Conservation (phyloP, 1,140 invertebrate species). For the Drosophila punjabiensis region DNA sequence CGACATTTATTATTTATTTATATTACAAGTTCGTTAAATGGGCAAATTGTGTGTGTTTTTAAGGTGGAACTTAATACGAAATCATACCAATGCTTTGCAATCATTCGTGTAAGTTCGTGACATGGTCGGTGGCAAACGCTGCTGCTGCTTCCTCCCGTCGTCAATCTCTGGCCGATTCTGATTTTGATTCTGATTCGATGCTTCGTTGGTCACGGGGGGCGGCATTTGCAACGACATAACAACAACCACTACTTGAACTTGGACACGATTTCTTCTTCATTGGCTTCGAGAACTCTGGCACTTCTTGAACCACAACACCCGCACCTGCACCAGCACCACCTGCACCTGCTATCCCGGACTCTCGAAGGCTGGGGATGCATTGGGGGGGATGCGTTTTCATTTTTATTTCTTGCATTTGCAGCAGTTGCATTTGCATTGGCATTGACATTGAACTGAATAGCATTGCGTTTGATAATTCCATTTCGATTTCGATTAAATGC, state of each 20-base stretch:
- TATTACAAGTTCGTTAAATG: slow-evolving; percentile 51
- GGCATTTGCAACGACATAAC: slow-evolving; percentile 18
- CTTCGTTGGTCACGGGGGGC: slow-evolving; percentile 35
- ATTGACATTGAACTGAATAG: slow-evolving; percentile 42
- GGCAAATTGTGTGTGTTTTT: slow-evolving; percentile 51
- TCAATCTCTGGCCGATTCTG: slow-evolving; percentile 36
- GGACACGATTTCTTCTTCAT: slow-evolving; percentile 40
- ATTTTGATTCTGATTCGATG: slow-evolving; percentile 38
- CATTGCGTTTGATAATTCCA: slow-evolving; percentile 36
- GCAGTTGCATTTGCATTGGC: slow-evolving; percentile 28
- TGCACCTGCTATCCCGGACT: slow-evolving; percentile 17
- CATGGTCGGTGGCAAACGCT: slow-evolving; percentile 70
- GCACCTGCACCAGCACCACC: slow-evolving; percentile 8
- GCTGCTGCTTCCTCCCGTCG: slow-evolving; percentile 36
- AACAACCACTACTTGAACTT: slow-evolving; percentile 40
- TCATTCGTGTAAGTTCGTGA: slow-evolving; percentile 83
- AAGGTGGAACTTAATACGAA: slow-evolving; percentile 84
- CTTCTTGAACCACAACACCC: slow-evolving; percentile 37
- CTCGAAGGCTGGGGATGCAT: slow-evolving; percentile 12
- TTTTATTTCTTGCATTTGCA: slow-evolving; percentile 51
- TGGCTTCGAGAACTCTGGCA: slow-evolving; percentile 35
- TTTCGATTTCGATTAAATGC: slow-evolving; percentile 30
- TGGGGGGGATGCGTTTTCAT: slow-evolving; percentile 50
- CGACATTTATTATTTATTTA: slow-evolving; percentile 48
- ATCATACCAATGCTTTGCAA: slow-evolving; percentile 85